Base-by-base conservation (phyloP, 30 jellyfish, hydroid and myxozoan genomes). In the Aurelia sp. region DNA sequence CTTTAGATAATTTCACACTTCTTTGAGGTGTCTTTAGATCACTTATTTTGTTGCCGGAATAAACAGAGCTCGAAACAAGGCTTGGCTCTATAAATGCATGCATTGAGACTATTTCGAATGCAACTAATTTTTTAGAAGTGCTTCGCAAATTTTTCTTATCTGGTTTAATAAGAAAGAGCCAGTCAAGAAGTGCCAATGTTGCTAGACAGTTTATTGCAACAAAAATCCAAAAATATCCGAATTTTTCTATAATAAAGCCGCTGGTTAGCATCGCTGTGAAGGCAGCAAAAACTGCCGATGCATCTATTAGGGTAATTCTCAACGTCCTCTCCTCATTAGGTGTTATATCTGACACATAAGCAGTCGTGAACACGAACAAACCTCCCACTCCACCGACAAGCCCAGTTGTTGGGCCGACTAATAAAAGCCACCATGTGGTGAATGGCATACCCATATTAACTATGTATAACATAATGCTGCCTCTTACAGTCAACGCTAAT, bases 231-330 rank as follows among this genome's bases (percentile, higher is more conserved):
- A 44, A 7, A 44, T 44, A 44, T 44, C 55, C 55, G 10, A 44
- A 6, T 37, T 37, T 23, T 12, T 72, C 83, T 52, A 72, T 72
- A 8, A 72, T 72, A 53, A 72, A 72, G 21, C 83, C 83, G 69
- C 83, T 72, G n/a, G 40, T 48, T 3, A 72, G 71, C 83, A 66
- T 72, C 5, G 83, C 83, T 19, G 83, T 72, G 64, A 72, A 72
- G 51, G 51, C 83, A 66, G 83, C 83, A 65, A 72, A 15, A 4
- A 72, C 83, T 13, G 83, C 58, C 6, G 69, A 44, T 13, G 83
- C 83, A 53, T 72, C 83, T 3, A 72, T 72, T 9, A 72, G 64
- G 2, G 83, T 72, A 4, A 72, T 72, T 18, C 83, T 65, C 44
- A 72, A 40, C 19, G 83, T 72, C 51, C 83, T 52, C 33, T 72